Conservation (phyloP, 92 coral and sea anemone species). For the Umimayanthus chanpuru region DNA sequence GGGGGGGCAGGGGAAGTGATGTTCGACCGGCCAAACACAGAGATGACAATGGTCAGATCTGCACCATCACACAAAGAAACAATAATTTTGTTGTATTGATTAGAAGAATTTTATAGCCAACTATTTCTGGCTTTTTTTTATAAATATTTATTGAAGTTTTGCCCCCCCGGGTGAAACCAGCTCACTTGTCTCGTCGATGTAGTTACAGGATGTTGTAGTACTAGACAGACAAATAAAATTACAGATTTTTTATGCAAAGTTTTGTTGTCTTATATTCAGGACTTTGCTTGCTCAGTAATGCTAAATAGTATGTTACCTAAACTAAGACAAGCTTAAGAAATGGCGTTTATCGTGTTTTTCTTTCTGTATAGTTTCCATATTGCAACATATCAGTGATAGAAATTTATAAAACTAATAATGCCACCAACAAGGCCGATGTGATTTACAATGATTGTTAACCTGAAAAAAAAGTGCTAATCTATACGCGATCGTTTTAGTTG, state of each 20-base stretch:
- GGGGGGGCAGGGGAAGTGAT: background rate
- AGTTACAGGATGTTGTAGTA: background rate
- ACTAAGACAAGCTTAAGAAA: background rate
- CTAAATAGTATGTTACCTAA: background rate
- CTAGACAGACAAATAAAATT: background rate
- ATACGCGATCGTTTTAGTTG: no score
- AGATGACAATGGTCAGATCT: no score
- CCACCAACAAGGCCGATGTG: no score
- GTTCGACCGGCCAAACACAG: background rate
- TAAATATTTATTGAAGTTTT: background rate
- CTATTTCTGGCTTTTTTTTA: background rate
- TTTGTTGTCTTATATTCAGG: background rate
- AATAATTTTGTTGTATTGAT: no score
- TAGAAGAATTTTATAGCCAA: background rate
- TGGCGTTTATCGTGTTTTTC: background rate
- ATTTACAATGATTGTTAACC: no score
- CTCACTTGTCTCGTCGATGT: background rate
- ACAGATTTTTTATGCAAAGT: background rate
- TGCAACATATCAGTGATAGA: no score
- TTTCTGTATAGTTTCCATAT: no score
- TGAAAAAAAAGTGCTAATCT: no score
- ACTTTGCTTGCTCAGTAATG: no score
- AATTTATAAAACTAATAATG: no score
- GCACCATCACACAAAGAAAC: background rate
- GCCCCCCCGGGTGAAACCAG: background rate